phyloP scores from a whole-genome alignment of 2,113 vertebrate species.

The Morone saxatilis region DNA sequence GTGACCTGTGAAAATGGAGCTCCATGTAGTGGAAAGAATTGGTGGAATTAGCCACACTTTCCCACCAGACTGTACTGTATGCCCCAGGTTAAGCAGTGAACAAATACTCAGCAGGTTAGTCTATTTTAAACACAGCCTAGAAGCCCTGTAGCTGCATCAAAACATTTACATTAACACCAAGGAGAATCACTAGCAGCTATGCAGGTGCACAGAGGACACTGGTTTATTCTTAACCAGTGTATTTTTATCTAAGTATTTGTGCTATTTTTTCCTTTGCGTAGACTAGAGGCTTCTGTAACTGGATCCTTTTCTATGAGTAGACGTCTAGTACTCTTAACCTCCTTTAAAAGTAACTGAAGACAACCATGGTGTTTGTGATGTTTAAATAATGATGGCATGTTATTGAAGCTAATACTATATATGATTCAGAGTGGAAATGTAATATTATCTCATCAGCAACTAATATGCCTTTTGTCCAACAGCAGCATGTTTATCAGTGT shows the following conservation, averaged over 20 bases:
- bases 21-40: slow-evolving; percentile 48
- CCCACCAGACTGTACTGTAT: slow-evolving; percentile 38
- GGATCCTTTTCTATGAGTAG: slow-evolving; percentile 50
- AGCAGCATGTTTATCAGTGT: background rate
- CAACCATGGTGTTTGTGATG: background rate
- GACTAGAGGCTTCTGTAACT: slow-evolving; percentile 36
- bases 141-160: slow-evolving; percentile 21
- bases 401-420: background rate
- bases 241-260: slow-evolving; percentile 76
- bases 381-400: slow-evolving; percentile 1
- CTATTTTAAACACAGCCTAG: slow-evolving; percentile 25
- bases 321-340: slow-evolving; percentile 25
- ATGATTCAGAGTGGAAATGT: background rate
- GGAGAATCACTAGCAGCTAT: slow-evolving; percentile 28
- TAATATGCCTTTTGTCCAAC: background rate
- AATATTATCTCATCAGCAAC: no score
- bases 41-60: slow-evolving; percentile 50
- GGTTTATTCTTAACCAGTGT: slow-evolving; percentile 71
- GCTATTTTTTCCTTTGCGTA: slow-evolving; percentile 68
- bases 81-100: slow-evolving; percentile 11
- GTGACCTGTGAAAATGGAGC: slow-evolving; percentile 47
- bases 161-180: slow-evolving; percentile 53
- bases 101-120: slow-evolving; percentile 36
- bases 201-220: slow-evolving; percentile 26
- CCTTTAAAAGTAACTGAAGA: slow-evolving; percentile 10